Conservation (phyloP, 2,797 vertebrate species). For the Vultur gryphus region DNA sequence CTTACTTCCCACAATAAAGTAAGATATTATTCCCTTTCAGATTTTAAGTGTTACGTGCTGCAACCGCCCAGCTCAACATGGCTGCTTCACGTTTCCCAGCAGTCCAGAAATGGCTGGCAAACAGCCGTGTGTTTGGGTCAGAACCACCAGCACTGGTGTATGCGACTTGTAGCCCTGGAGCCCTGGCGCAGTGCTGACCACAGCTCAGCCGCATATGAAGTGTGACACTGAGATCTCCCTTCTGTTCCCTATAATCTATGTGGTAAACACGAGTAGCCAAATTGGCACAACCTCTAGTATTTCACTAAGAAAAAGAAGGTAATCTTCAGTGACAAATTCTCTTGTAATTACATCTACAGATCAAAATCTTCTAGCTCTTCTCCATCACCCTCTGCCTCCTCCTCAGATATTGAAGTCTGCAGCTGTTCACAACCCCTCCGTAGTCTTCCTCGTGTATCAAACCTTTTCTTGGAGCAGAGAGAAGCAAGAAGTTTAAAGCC, state of each 20-base stretch:
- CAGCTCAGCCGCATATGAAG: neutral
- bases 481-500: neutral
- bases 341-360: neutral
- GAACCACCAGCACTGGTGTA: neutral
- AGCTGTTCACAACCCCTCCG: neutral
- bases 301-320: neutral
- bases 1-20: neutral
- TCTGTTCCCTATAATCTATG: neutral
- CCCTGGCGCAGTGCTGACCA: fast-evolving
- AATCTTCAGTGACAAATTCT: neutral
- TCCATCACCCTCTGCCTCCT: neutral
- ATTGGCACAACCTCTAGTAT: neutral
- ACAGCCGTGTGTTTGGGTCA: neutral
- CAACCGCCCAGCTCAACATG: fast-evolving
- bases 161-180: neutral
- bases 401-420: neutral
- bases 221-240: neutral
- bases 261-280: neutral
- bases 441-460: neutral
- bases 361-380: neutral
- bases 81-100: neutral
- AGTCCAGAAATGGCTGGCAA: neutral
- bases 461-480: neutral
- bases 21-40: neutral
- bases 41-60: neutral